phyloP scores from a whole-genome alignment of 2,113 vertebrate genomes.

The Anarhynchus alexandrinus region DNA sequence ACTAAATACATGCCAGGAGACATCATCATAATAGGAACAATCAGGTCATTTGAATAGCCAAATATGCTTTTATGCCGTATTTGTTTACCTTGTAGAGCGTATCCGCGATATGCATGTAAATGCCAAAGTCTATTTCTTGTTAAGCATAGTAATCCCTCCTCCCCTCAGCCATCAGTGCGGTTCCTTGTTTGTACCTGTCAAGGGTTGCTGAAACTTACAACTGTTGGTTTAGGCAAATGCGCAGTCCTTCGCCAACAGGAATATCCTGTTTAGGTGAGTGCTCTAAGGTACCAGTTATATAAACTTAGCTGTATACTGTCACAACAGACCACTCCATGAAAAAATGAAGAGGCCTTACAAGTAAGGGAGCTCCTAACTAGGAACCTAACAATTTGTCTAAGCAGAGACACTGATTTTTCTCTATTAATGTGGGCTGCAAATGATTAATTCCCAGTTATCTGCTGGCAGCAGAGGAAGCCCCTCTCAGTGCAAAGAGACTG shows the following conservation, averaged over 20 bases:
- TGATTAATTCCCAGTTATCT: not conserved
- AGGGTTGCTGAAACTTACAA: slow-evolving; percentile 62
- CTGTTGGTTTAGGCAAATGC: slow-evolving; percentile 76
- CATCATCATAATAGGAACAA: slow-evolving; percentile 43
- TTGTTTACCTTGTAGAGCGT: slow-evolving; percentile 38
- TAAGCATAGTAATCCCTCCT: not conserved
- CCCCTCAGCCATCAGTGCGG: slow-evolving; percentile 26
- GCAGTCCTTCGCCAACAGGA: slow-evolving; percentile 70
- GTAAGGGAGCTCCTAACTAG: not conserved
- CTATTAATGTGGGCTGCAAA: fast-evolving
- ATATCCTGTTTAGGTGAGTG: slow-evolving; percentile 74
- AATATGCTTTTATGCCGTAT: slow-evolving; percentile 37
- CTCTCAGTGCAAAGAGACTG: not conserved
- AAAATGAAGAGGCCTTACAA: not conserved
- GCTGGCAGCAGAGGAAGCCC: not conserved
- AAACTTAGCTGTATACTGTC: slow-evolving; percentile 60
- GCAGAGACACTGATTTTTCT: not conserved
- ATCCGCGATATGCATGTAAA: slow-evolving; percentile 27
- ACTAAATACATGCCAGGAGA: slow-evolving; percentile 15
- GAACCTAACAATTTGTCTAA: not conserved
- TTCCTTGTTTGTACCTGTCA: slow-evolving; percentile 76
- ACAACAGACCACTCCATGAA: not conserved
- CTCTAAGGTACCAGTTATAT: slow-evolving; percentile 67
- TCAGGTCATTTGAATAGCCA: slow-evolving; percentile 44
- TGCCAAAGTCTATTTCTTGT: slow-evolving; percentile 56